Percentiles rank a stretch among this genome's conserved stretches.
These are phyloP conservation scores for Lates calcarifer DNA, from an alignment of 2,113 vertebrate species.

Conservation along the genomic window DNA sequence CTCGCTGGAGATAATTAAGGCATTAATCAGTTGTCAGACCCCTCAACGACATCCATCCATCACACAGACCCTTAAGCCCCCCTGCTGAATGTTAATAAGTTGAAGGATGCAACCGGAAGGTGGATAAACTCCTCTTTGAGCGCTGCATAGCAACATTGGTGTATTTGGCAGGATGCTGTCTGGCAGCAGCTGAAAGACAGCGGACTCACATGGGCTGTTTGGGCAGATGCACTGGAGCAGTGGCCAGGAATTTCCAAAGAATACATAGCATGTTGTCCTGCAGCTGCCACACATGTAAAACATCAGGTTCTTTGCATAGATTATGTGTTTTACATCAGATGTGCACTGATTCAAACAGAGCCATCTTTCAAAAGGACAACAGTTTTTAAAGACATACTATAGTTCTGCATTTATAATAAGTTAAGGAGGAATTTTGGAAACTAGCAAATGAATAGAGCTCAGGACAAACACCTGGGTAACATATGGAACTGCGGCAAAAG, in stretches of 20 bases:
- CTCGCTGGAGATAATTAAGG: conserved; percentile 87
- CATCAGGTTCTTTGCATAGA: conserved; percentile 24
- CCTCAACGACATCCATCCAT: conserved; percentile 85
- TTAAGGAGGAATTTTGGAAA: conserved; percentile 6
- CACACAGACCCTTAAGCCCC: conserved; percentile 77
- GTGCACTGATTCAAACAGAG: conserved; percentile 2
- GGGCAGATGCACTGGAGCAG: conserved; percentile 21
- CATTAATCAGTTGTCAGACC: conserved; percentile 87
- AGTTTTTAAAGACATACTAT: background rate
- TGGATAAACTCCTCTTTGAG: conserved; percentile 70
- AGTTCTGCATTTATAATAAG: background rate
- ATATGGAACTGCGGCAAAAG: background rate
- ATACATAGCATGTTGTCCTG: conserved; percentile 38
- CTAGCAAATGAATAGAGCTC: background rate
- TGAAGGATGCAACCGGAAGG: conserved; percentile 71
- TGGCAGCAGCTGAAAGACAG: conserved; percentile 50
- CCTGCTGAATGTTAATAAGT: conserved; percentile 81
- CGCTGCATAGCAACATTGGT: conserved; percentile 58
- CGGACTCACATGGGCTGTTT: conserved; percentile 33
- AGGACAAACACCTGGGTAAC: conserved; percentile 9
- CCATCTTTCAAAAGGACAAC: background rate
- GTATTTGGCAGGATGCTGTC: conserved; percentile 54
- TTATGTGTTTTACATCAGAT: conserved; percentile 25
- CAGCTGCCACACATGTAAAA: conserved; percentile 43
- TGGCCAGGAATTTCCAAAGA: conserved; percentile 43